Conservation (phyloP, 1,140 invertebrate genomes). For the Bombus affinis region DNA sequence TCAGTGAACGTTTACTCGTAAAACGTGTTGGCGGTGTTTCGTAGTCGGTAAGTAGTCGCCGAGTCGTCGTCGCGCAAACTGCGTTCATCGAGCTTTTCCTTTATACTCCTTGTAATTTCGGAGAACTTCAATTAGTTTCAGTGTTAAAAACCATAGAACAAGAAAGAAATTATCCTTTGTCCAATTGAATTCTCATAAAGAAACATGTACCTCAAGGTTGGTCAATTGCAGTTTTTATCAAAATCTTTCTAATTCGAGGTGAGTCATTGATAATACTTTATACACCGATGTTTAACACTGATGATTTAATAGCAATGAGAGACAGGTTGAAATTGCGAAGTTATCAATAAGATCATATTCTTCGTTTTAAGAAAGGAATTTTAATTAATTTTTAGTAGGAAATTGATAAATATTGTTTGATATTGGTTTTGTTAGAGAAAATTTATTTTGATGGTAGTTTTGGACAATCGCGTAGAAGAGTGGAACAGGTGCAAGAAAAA, state of each 20-base stretch:
- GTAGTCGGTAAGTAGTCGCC: constrained; percentile 33
- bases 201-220: background rate
- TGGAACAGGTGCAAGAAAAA: too few species aligned
- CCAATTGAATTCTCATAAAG: background rate
- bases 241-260: constrained; percentile 4
- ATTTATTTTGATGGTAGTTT: too few species aligned
- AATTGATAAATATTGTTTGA: too few species aligned
- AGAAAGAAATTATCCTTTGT: background rate
- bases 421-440: too few species aligned
- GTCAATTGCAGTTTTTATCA: background rate
- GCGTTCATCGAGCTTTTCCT: constrained; percentile 9
- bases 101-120: background rate
- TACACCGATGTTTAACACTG: background rate
- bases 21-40: constrained; percentile 26
- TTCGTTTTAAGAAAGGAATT: too few species aligned
- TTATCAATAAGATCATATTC: too few species aligned
- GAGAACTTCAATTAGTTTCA: constrained; percentile 4
- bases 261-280: background rate
- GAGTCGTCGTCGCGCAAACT: constrained; percentile 29
- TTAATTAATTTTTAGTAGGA: too few species aligned
- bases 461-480: too few species aligned
- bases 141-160: background rate
- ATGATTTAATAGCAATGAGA: background rate
- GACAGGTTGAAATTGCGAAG: too few species aligned
- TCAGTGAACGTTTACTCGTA: constrained; percentile 16